A percentile compares a stretch with the other conserved stretches of the same genome.
phyloP scores from a whole-genome alignment of 2,888 invertebrate genomes.

The Zootermopsis nevadensis region DNA sequence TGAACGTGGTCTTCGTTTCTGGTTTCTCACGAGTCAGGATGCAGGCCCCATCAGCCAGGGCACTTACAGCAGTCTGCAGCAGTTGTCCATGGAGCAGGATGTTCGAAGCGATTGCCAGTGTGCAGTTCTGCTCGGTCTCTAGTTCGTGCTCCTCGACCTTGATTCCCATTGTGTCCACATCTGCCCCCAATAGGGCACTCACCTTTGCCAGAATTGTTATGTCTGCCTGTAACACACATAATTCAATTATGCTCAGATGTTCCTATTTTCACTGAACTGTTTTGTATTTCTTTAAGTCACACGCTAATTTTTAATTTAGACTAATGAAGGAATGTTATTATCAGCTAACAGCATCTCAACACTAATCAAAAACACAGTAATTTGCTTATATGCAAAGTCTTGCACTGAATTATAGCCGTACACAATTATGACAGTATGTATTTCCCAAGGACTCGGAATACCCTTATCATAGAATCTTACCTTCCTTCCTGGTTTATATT shows the following conservation, averaged over 20 bases:
- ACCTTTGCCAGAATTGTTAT: slow-evolving; percentile 65
- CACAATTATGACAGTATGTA: no score
- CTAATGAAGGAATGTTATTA: no score
- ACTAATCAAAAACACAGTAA: no score
- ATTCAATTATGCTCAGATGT: neutral
- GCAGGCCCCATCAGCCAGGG: slow-evolving; percentile 71
- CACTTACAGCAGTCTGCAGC: slow-evolving; percentile 64
- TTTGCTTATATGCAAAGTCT: no score
- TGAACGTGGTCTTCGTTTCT: slow-evolving; percentile 63
- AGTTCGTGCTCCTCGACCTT: slow-evolving; percentile 73
- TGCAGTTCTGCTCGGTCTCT: slow-evolving; percentile 65
- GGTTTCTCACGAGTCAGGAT: slow-evolving; percentile 71
- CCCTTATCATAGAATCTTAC: no score
- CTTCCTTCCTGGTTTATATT: no score
- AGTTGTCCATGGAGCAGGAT: slow-evolving; percentile 66
- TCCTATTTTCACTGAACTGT: neutral
- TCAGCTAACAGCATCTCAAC: no score
- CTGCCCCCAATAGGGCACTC: slow-evolving; percentile 61
- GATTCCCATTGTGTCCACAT: slow-evolving; percentile 64
- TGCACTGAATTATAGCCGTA: no score
- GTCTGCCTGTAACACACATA: slow-evolving; percentile 70
- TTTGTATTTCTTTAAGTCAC: no score
- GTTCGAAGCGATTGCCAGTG: slow-evolving; percentile 67
- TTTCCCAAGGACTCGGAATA: no score
- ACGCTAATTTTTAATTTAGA: no score